Evolutionary conservation across 1,140 invertebrate species (phyloP).

Genomic region (Trypoxylus dichotomus): DNA sequence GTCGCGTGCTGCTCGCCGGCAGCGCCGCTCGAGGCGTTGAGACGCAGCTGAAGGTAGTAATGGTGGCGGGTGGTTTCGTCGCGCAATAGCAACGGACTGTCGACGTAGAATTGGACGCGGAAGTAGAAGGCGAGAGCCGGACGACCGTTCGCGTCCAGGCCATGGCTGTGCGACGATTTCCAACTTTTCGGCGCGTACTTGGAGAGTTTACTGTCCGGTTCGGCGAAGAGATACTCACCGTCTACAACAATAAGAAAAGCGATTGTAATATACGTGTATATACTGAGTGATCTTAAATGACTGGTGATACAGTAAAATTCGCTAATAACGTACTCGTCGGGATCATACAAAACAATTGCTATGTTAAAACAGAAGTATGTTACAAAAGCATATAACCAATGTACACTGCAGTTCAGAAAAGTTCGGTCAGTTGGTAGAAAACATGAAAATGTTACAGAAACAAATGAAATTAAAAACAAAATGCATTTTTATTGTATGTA

Average conservation of each 20-base stretch:
- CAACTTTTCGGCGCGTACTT: conserved; percentile 96
- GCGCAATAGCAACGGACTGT: conserved; percentile 81
- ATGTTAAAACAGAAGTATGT: too few species aligned
- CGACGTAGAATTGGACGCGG: conserved; percentile 93
- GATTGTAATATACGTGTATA: too few species aligned
- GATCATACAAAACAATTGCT: too few species aligned
- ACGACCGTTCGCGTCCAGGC: conserved; percentile 85
- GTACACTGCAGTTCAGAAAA: too few species aligned
- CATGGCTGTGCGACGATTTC: conserved; percentile 89
- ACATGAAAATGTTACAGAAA: too few species aligned
- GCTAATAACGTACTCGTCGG: too few species aligned
- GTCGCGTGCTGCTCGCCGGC: conserved; percentile 73
- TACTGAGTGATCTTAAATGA: too few species aligned
- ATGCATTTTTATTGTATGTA: too few species aligned
- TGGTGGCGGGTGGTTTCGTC: conserved; percentile 88
- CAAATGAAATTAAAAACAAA: too few species aligned
- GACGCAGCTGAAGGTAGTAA: conserved; percentile 91
- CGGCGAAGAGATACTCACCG: conserved; percentile 93
- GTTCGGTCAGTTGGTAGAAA: too few species aligned
- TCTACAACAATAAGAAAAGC: conserved; percentile 67
- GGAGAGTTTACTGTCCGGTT: conserved; percentile 89
- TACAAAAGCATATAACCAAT: too few species aligned
- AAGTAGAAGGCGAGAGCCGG: conserved; percentile 89
- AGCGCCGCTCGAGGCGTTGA: conserved; percentile 78
- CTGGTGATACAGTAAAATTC: too few species aligned